These are phyloP conservation scores for Teleogryllus oceanicus DNA, from an alignment of 2,888 invertebrate genomes.

Conservation along the genomic window DNA sequence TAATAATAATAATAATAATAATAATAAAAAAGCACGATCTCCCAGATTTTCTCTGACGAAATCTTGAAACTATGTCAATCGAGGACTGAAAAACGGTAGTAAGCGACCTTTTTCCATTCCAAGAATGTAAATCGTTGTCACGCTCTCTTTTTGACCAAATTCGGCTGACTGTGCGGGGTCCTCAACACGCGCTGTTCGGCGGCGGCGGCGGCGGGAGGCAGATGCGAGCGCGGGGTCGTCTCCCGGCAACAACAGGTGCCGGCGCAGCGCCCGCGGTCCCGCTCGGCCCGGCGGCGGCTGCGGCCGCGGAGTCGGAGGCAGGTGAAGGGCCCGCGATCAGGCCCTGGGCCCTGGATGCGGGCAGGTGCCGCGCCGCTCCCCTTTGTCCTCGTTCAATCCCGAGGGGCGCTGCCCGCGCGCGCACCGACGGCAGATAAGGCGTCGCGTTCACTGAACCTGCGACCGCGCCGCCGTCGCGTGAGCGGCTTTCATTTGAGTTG, in stretches of 20 bases:
- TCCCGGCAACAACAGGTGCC: background rate
- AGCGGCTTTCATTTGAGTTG: too few species aligned
- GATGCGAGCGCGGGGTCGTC: background rate
- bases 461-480: background rate
- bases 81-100: too few species aligned
- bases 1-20: too few species aligned
- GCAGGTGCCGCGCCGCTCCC: background rate
- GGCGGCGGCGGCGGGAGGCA: background rate
- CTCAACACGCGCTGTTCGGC: too few species aligned
- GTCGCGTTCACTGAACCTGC: background rate
- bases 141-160: too few species aligned
- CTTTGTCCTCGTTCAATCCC: background rate
- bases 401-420: background rate
- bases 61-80: too few species aligned
- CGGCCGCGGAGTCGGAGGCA: background rate
- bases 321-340: background rate
- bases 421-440: background rate
- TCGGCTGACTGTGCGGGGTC: too few species aligned
- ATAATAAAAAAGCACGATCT: too few species aligned
- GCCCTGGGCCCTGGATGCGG: background rate
- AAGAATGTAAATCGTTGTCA: too few species aligned
- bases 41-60: too few species aligned
- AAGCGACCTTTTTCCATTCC: too few species aligned
- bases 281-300: background rate
- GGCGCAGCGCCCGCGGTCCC: background rate